Evolutionary conservation across 2,113 vertebrate genomes (phyloP).

Genomic region (Oostethus manadensis): DNA sequence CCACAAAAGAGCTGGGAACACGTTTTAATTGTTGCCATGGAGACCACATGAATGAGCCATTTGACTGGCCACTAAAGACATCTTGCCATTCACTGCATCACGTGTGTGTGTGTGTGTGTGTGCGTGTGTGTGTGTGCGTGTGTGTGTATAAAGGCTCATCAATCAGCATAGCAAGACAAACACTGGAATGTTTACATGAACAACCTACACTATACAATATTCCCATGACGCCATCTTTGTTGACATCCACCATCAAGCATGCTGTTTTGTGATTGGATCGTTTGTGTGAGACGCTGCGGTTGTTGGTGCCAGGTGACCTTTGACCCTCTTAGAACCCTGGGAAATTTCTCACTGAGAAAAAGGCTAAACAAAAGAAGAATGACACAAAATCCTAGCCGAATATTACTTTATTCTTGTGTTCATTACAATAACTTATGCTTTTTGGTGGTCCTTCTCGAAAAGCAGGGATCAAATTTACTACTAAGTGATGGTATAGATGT

Average conservation of each 20-base stretch:
- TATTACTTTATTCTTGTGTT: too few species aligned
- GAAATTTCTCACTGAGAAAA: slow-evolving; percentile 82
- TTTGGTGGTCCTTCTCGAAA: too few species aligned
- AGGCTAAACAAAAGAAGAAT: background rate
- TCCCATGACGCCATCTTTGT: background rate
- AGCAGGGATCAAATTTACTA: too few species aligned
- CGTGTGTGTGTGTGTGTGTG: slow-evolving; percentile 26
- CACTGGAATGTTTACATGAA: background rate
- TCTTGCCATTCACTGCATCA: slow-evolving; percentile 76
- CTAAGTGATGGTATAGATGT: too few species aligned
- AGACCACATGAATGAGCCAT: slow-evolving; percentile 96
- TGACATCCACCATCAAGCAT: background rate
- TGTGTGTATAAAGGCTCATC: background rate
- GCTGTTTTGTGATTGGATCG: background rate
- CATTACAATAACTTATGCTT: too few species aligned
- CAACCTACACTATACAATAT: background rate
- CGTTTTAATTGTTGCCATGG: slow-evolving; percentile 96
- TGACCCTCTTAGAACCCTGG: slow-evolving; percentile 81
- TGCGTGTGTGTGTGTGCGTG: slow-evolving; percentile 19
- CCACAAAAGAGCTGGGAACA: slow-evolving; percentile 90
- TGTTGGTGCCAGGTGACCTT: slow-evolving; percentile 78
- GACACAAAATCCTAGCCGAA: too few species aligned
- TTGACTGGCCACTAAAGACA: slow-evolving; percentile 91
- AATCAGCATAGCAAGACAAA: too few species aligned
- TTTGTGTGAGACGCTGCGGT: slow-evolving; percentile 64